phyloP scores from a whole-genome alignment of 2,888 invertebrate species.

The Hypena proboscidalis region DNA sequence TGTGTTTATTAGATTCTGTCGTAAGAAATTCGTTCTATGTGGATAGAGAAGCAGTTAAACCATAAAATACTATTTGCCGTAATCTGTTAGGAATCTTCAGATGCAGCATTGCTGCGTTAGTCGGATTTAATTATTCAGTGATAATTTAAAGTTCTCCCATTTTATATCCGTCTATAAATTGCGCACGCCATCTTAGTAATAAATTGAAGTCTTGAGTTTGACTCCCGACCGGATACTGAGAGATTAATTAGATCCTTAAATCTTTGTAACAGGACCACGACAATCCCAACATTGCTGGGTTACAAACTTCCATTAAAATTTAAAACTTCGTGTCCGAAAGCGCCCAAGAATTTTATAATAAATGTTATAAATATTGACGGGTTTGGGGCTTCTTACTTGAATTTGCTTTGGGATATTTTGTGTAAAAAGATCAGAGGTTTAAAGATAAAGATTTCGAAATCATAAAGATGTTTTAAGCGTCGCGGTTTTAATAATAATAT shows the following conservation, averaged over 20 bases:
- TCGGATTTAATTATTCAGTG: neutral
- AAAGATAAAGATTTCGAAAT: too few relatives aligned
- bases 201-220: constrained; percentile 41
- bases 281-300: constrained; percentile 47
- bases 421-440: too few relatives aligned
- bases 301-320: constrained; percentile 52
- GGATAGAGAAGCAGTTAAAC: too few relatives aligned
- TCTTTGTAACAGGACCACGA: constrained; percentile 56
- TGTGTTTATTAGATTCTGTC: constrained; percentile 1
- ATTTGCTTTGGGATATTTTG: too few relatives aligned
- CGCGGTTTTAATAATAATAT: too few relatives aligned
- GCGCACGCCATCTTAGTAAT: constrained; percentile 29
- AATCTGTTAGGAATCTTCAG: too few relatives aligned
- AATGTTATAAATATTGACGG: neutral
- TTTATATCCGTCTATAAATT: constrained; percentile 22
- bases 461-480: too few relatives aligned
- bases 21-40: too few relatives aligned
- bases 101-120: neutral
- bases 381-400: too few relatives aligned
- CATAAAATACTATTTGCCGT: too few relatives aligned
- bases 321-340: constrained; percentile 39
- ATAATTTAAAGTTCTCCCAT: constrained; percentile 5
- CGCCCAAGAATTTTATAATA: constrained; percentile 22
- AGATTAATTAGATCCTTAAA: constrained; percentile 60
- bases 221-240: constrained; percentile 47